A percentile compares a stretch with the other conserved stretches of the same genome.
These are phyloP conservation scores for Thysanoteuthis rhombus DNA, from an alignment of 2,888 invertebrate species.

Conservation along the genomic window DNA sequence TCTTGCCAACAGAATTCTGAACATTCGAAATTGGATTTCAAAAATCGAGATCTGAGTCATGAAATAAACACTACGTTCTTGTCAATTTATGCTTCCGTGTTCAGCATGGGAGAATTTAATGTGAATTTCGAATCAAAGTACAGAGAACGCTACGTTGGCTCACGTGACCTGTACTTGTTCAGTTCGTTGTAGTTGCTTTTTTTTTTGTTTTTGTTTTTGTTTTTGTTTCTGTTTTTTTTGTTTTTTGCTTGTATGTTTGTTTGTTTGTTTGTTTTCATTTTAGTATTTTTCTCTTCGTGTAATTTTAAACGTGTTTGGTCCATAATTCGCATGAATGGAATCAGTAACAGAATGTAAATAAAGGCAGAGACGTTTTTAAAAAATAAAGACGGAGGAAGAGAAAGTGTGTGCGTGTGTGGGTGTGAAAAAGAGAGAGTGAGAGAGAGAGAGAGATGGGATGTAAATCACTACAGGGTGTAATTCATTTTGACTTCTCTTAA, in stretches of 20 bases:
- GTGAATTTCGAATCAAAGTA: not conserved
- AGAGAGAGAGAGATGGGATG: not conserved
- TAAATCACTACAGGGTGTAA: not conserved
- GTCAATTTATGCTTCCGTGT: not conserved
- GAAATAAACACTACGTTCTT: not conserved
- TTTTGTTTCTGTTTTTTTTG: too few species aligned
- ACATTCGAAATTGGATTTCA: not conserved
- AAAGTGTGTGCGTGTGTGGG: not conserved
- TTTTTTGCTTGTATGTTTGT: too few species aligned
- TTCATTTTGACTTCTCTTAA: not conserved
- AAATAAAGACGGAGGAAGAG: not conserved
- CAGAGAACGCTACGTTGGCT: not conserved
- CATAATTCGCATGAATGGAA: constrained; percentile 12
- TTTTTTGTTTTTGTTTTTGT: too few species aligned
- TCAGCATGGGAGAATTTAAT: not conserved
- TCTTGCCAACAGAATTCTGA: not conserved
- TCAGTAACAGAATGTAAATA: not conserved
- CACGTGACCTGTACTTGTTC: not conserved
- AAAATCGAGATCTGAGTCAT: not conserved
- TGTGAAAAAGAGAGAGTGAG: not conserved
- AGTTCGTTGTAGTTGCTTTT: not conserved
- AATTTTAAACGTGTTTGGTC: not conserved
- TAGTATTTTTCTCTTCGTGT: not conserved
- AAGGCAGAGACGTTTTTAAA: not conserved
- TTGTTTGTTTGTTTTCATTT: too few species aligned